Percentiles rank a stretch among this genome's conserved stretches.
phyloP scores from a whole-genome alignment of 1,140 invertebrate species.

The Lethocerus indicus region DNA sequence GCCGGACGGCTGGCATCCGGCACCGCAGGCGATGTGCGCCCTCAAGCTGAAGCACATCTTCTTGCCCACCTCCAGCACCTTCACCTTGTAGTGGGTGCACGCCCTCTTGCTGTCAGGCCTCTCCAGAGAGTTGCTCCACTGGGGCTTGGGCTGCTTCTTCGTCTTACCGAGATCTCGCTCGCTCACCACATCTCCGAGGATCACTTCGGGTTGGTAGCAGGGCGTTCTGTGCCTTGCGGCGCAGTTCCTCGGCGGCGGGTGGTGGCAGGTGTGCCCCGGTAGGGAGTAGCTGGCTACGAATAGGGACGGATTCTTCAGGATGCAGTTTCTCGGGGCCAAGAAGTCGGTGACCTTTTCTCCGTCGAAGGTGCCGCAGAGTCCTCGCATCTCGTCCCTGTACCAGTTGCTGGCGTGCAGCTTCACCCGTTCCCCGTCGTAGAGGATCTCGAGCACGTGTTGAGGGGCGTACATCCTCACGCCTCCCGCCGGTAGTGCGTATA shows the following conservation, averaged over 20 bases:
- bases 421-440: slow-evolving; percentile 8
- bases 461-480: slow-evolving; percentile 2
- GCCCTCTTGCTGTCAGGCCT: neutral
- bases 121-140: neutral
- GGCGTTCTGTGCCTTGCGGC: slow-evolving; percentile 16
- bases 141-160: slow-evolving; percentile 2
- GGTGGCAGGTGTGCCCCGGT: slow-evolving; percentile 24
- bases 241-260: slow-evolving; percentile 23
- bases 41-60: slow-evolving; percentile 35
- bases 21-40: slow-evolving; percentile 30
- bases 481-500: slow-evolving; percentile 24
- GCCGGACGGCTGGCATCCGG: slow-evolving; percentile 22
- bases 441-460: slow-evolving; percentile 4
- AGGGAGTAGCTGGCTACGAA: slow-evolving; percentile 37
- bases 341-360: slow-evolving; percentile 36
- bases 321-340: slow-evolving; percentile 32
- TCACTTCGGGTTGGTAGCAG: slow-evolving; percentile 22
- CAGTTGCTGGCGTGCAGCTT: slow-evolving; percentile 20
- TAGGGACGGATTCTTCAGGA: slow-evolving; percentile 27
- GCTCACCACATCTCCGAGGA: slow-evolving; percentile 13
- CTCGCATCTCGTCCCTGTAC: slow-evolving; percentile 32
- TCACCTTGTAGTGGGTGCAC: slow-evolving; percentile 13
- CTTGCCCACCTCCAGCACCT: slow-evolving; percentile 21
- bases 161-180: slow-evolving; percentile 12
- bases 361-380: slow-evolving; percentile 44